Conservation (phyloP, 2,888 invertebrate species). For the Eupithecia centaureata region DNA sequence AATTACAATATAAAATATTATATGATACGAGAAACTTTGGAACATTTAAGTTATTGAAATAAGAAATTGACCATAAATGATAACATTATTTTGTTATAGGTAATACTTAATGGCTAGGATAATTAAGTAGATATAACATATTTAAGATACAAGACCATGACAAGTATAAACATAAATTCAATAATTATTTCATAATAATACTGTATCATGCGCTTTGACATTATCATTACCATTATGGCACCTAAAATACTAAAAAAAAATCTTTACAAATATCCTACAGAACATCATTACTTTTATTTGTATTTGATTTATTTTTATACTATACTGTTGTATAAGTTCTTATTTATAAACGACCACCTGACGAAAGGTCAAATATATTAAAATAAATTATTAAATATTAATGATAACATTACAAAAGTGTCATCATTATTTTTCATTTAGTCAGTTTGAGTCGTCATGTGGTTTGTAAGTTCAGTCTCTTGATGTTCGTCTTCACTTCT, state of each 20-base stretch:
- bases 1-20: not conserved
- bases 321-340: not conserved
- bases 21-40: not conserved
- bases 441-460: slow-evolving; percentile 71
- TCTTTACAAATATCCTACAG: not conserved
- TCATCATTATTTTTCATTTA: slow-evolving; percentile 23
- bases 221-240: not conserved
- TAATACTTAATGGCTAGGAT: not conserved
- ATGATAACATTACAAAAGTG: not conserved
- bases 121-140: not conserved
- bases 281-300: not conserved
- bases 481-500: slow-evolving; percentile 69
- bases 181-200: slow-evolving; percentile 49
- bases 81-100: not conserved
- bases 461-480: slow-evolving; percentile 68
- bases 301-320: not conserved
- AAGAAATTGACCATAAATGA: not conserved
- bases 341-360: not conserved
- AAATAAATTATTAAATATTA: too few relatives aligned
- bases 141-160: not conserved
- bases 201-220: slow-evolving; percentile 52
- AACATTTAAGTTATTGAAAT: not conserved
- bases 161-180: not conserved
- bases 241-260: not conserved
- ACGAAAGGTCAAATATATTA: too few relatives aligned